Conservation (phyloP, 2,888 invertebrate genomes). For the Candidula unifasciata region DNA sequence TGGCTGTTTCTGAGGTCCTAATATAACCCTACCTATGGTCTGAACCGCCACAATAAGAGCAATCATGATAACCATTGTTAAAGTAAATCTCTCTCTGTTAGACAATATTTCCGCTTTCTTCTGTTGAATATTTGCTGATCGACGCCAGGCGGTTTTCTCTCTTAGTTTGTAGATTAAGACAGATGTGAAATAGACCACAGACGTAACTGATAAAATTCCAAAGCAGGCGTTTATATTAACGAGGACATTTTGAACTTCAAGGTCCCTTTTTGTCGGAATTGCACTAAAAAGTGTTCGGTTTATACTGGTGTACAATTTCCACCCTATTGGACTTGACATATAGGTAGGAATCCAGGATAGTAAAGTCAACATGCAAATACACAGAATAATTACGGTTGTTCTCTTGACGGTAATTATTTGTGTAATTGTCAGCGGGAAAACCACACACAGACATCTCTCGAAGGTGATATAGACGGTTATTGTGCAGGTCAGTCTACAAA, state of each 20-base stretch:
- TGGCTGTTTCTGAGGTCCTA: no score
- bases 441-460: constrained; percentile 4
- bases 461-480: neutral
- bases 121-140: neutral
- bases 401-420: neutral
- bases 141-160: neutral
- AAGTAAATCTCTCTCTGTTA: neutral
- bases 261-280: neutral
- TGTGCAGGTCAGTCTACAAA: neutral
- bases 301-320: neutral
- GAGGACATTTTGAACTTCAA: neutral
- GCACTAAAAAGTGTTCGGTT: neutral
- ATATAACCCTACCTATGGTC: no score
- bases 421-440: neutral
- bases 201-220: neutral
- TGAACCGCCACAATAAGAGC: neutral
- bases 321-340: neutral
- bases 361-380: neutral
- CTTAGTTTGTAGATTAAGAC: neutral
- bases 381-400: neutral
- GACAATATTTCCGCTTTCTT: neutral
- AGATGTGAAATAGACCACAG: neutral
- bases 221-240: neutral
- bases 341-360: neutral
- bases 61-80: neutral